Evolutionary conservation across 2,797 vertebrate genomes (phyloP).

Genomic region (Rhinatrema bivittatum): DNA sequence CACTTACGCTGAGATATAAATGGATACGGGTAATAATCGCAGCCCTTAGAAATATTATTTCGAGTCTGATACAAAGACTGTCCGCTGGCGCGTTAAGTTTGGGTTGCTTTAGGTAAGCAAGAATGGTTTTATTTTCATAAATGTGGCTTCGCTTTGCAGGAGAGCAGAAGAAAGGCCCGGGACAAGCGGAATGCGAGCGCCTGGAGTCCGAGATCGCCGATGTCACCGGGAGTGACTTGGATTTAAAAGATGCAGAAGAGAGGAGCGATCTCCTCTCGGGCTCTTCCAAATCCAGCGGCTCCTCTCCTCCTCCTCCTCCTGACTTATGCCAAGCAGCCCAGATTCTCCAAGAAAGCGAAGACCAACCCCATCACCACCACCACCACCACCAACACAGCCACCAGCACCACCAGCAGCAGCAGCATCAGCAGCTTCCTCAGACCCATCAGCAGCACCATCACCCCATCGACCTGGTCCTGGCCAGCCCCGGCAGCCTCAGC

Average conservation of each 20-base stretch:
- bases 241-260: constrained; percentile 82
- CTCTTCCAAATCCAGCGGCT: constrained; percentile 60
- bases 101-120: too few relatives aligned
- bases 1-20: too few relatives aligned
- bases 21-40: too few relatives aligned
- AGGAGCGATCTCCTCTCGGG: constrained; percentile 58
- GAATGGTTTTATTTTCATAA: too few relatives aligned
- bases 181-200: constrained; percentile 26
- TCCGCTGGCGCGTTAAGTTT: too few relatives aligned
- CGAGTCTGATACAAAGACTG: too few relatives aligned
- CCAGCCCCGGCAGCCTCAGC: constrained; percentile 20
- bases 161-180: not conserved
- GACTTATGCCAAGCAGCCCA: constrained; percentile 54
- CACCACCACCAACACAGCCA: constrained; percentile 15
- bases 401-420: constrained; percentile 12
- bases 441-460: constrained; percentile 21
- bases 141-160: not conserved
- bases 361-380: constrained; percentile 33
- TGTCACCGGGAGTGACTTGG: constrained; percentile 75
- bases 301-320: constrained; percentile 46
- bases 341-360: constrained; percentile 26
- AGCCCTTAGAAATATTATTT: too few relatives aligned
- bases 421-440: constrained; percentile 18
- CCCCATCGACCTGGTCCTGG: constrained; percentile 16
- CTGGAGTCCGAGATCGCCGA: constrained; percentile 41